Evolutionary conservation across 1,140 invertebrate genomes (phyloP).

Genomic region (Anastatus disparis): DNA sequence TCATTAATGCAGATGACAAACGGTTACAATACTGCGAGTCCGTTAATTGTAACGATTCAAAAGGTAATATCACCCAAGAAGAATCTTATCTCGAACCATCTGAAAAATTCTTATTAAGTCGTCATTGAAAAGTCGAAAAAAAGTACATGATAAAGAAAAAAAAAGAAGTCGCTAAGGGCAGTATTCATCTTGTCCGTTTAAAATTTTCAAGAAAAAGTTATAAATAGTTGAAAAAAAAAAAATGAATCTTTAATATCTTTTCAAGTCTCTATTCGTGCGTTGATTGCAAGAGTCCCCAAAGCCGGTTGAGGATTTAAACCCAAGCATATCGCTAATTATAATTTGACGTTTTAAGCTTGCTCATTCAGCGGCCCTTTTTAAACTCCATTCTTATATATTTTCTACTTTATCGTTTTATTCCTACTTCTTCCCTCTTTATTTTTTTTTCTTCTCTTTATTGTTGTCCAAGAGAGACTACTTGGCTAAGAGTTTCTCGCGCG

Average conservation of each 20-base stretch:
- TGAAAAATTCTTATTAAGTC: conserved; percentile 4
- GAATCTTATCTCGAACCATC: neutral
- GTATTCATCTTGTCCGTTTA: conserved; percentile 22
- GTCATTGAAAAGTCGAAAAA: neutral
- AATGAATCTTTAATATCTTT: too few species aligned
- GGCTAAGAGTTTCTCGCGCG: neutral
- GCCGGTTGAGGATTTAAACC: too few species aligned
- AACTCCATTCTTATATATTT: neutral
- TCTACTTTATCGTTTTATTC: neutral
- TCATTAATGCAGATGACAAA: conserved; percentile 12
- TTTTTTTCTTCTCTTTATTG: neutral
- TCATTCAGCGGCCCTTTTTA: neutral
- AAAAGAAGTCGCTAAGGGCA: neutral
- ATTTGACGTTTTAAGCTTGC: conserved; percentile 30
- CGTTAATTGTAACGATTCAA: conserved; percentile 27
- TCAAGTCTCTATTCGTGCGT: too few species aligned
- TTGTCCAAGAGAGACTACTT: too few species aligned
- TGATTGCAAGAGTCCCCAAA: conserved; percentile 21
- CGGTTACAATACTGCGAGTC: neutral
- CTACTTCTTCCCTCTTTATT: neutral
- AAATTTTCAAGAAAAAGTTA: conserved; percentile 13
- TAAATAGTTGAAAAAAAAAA: too few species aligned
- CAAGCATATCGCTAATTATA: conserved; percentile 34
- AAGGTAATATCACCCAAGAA: neutral
- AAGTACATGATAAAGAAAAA: neutral